These are phyloP conservation scores for Ia io DNA, from an alignment of 2,113 vertebrate genomes.

Conservation along the genomic window DNA sequence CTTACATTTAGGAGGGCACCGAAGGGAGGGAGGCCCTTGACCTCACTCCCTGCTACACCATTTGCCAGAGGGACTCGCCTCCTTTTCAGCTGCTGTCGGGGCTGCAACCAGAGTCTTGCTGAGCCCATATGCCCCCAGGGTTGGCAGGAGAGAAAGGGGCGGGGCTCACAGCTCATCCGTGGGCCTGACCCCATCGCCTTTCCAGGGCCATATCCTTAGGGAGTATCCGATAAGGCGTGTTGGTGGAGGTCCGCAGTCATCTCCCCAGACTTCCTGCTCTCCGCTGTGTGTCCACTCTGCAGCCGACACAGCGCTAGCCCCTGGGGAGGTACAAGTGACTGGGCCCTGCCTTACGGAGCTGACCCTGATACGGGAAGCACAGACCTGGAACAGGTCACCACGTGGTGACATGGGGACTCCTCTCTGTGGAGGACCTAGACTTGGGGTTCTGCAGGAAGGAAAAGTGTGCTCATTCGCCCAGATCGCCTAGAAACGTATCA, in stretches of 20 bases:
- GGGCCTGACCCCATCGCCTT: not conserved
- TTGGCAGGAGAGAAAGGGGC: not conserved
- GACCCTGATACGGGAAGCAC: fast-evolving
- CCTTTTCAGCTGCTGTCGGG: not conserved
- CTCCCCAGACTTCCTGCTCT: not conserved
- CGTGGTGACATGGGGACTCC: not conserved
- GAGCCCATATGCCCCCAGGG: not conserved
- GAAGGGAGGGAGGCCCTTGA: not conserved
- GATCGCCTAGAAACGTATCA: not conserved
- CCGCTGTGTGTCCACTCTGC: not conserved
- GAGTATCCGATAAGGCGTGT: fast-evolving
- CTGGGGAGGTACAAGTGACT: not conserved
- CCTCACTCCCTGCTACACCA: not conserved
- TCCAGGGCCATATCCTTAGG: fast-evolving
- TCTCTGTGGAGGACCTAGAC: fast-evolving
- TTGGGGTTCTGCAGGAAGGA: not conserved
- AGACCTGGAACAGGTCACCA: not conserved
- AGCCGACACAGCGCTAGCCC: not conserved
- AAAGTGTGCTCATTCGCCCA: not conserved
- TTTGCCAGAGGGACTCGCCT: not conserved
- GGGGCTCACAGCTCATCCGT: not conserved
- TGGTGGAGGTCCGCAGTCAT: not conserved
- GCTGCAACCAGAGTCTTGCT: not conserved
- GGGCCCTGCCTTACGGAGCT: not conserved
- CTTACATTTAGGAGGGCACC: not conserved